Percentiles rank a stretch among this genome's conserved stretches.
Conservation (phyloP, 2,888 invertebrate genomes). For the Troides oblongomaculatus region DNA sequence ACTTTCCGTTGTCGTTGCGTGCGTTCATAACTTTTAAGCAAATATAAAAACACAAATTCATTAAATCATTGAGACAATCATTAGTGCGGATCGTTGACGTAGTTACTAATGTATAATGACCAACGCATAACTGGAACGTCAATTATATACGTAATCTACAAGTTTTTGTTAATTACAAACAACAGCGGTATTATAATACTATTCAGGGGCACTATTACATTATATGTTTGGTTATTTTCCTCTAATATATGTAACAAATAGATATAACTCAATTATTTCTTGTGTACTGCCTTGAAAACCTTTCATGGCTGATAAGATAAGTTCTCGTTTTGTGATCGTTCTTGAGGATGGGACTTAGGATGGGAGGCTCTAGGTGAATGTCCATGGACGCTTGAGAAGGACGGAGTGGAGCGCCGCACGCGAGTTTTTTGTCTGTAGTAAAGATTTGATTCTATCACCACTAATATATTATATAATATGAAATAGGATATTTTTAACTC, state of each 20-base stretch:
- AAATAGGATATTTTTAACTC: not conserved
- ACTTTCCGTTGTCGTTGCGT: too few relatives aligned
- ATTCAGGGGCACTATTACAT: too few relatives aligned
- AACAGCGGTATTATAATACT: too few relatives aligned
- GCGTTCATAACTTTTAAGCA: too few relatives aligned
- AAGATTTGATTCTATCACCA: conserved; percentile 32
- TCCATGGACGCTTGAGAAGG: conserved; percentile 62
- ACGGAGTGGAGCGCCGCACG: conserved; percentile 54
- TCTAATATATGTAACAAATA: conserved; percentile 13
- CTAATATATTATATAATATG: not conserved
- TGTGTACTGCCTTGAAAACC: conserved; percentile 44
- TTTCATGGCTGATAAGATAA: conserved; percentile 53
- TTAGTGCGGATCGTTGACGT: too few relatives aligned
- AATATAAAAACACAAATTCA: too few relatives aligned
- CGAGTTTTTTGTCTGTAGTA: conserved; percentile 50
- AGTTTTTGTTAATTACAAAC: too few relatives aligned
- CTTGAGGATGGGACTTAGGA: conserved; percentile 34
- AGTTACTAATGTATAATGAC: too few relatives aligned
- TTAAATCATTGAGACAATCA: too few relatives aligned
- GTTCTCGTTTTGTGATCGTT: conserved; percentile 38
- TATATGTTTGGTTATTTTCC: too few relatives aligned
- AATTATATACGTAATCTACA: too few relatives aligned
- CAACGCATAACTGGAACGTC: too few relatives aligned
- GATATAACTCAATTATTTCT: conserved; percentile 37
- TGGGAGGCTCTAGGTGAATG: conserved; percentile 49